phyloP scores from a whole-genome alignment of 2,888 invertebrate genomes.

The Carterocephalus palaemon region DNA sequence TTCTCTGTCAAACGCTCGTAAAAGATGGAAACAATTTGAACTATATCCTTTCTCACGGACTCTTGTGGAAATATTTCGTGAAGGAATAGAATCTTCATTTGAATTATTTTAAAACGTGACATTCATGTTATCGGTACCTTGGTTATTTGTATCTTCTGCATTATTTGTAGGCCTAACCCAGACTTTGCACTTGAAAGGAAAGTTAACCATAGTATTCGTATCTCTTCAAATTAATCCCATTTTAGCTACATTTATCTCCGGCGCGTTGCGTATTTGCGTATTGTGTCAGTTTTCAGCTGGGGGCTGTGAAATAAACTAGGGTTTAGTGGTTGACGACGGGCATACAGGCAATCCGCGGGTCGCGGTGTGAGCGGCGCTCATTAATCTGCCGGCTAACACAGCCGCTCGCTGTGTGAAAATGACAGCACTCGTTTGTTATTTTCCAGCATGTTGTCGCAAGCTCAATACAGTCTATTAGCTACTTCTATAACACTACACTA shows the following conservation, averaged over 20 bases:
- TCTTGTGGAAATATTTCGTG: constrained; percentile 32
- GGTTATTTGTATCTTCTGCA: constrained; percentile 49
- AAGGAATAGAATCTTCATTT: constrained; percentile 18
- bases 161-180: too few relatives aligned
- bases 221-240: too few relatives aligned
- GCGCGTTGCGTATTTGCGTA: too few relatives aligned
- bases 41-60: constrained; percentile 59
- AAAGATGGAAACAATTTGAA: constrained; percentile 73
- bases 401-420: constrained; percentile 34
- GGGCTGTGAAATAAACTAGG: background rate
- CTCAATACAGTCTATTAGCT: constrained; percentile 23
- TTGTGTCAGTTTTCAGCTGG: too few relatives aligned
- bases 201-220: too few relatives aligned
- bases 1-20: constrained; percentile 67
- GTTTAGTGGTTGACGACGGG: background rate
- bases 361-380: constrained; percentile 55
- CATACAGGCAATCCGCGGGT: constrained; percentile 36
- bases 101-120: constrained; percentile 11
- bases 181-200: too few relatives aligned
- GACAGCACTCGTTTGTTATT: constrained; percentile 37
- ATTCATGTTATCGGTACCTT: background rate
- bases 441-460: constrained; percentile 28
- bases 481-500: background rate
- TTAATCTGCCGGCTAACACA: constrained; percentile 36
- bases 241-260: too few relatives aligned